These are phyloP conservation scores for Ceratina calcarata DNA, from an alignment of 1,140 invertebrate genomes.

Conservation along the genomic window DNA sequence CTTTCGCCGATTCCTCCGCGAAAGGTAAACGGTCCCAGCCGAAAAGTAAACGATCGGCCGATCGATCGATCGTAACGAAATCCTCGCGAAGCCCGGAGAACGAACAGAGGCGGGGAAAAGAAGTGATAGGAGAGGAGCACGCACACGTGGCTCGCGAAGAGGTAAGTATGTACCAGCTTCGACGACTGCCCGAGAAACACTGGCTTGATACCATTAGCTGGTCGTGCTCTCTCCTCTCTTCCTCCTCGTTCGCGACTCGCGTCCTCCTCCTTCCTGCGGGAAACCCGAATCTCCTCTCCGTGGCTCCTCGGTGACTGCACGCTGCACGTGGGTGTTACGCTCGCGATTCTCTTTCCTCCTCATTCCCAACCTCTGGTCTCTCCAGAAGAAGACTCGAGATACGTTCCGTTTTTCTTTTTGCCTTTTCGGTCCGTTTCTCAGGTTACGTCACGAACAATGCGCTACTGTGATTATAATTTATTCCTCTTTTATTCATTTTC, in stretches of 20 bases:
- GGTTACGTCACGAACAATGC: constrained; percentile 12
- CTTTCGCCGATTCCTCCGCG: background rate
- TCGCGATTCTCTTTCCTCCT: constrained; percentile 15
- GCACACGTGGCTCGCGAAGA: constrained; percentile 55
- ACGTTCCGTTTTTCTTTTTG: background rate
- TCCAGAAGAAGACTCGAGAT: no score
- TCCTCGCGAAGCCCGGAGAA: background rate
- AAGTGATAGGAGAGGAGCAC: no score
- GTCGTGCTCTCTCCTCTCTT: constrained; percentile 56
- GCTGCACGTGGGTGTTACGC: constrained; percentile 73
- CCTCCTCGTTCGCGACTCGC: constrained; percentile 63
- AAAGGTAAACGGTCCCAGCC: background rate
- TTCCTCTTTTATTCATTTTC: no score
- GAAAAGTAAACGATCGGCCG: background rate
- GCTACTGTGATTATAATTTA: no score
- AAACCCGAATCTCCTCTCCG: constrained; percentile 56
- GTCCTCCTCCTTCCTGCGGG: constrained; percentile 51
- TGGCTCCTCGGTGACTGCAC: no score
- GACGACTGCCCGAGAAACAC: constrained; percentile 76
- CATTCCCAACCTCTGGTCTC: no score
- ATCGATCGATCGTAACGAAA: no score
- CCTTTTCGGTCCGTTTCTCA: background rate
- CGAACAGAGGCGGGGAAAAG: constrained; percentile 6
- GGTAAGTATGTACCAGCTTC: constrained; percentile 65
- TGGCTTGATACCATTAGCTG: constrained; percentile 77